phyloP scores from a whole-genome alignment of 2,888 invertebrate species.

The Zonitis immaculata region DNA sequence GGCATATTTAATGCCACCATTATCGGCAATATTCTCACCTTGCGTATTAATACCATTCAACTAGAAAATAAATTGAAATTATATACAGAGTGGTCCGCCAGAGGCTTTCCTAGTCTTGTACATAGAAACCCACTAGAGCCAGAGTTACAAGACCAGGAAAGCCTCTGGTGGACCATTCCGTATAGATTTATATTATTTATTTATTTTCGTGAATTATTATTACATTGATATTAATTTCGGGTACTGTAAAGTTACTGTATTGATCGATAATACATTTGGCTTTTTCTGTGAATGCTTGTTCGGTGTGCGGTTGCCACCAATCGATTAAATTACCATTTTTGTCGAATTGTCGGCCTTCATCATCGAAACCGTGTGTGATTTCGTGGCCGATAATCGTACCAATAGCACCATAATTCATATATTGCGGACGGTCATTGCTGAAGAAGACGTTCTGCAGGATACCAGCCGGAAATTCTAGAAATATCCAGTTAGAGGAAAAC shows the following conservation, averaged over 20 bases:
- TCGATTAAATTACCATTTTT: conserved; percentile 85
- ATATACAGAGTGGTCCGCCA: no score
- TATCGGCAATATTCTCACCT: conserved; percentile 94
- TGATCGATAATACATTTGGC: conserved; percentile 90
- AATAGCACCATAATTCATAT: conserved; percentile 89
- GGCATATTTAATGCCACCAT: conserved; percentile 87
- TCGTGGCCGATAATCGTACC: conserved; percentile 91
- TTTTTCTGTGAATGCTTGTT: conserved; percentile 74
- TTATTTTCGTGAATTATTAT: no score
- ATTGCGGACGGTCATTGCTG: conserved; percentile 79
- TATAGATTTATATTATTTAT: no score
- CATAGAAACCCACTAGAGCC: no score
- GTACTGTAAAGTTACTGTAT: conserved; percentile 84
- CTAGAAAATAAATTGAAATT: conserved; percentile 48
- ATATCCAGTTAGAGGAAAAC: not conserved
- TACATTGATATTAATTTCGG: conserved; percentile 69
- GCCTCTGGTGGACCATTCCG: no score
- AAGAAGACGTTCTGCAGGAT: conserved; percentile 91
- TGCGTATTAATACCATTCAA: conserved; percentile 87
- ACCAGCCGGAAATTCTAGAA: conserved; percentile 85
- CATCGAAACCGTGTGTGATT: conserved; percentile 87
- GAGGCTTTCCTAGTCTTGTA: no score
- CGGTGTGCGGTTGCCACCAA: conserved; percentile 88
- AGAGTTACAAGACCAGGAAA: no score
- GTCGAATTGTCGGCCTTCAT: conserved; percentile 89